phyloP scores from a whole-genome alignment of 2,113 vertebrate genomes.

The Antigone vipio region DNA sequence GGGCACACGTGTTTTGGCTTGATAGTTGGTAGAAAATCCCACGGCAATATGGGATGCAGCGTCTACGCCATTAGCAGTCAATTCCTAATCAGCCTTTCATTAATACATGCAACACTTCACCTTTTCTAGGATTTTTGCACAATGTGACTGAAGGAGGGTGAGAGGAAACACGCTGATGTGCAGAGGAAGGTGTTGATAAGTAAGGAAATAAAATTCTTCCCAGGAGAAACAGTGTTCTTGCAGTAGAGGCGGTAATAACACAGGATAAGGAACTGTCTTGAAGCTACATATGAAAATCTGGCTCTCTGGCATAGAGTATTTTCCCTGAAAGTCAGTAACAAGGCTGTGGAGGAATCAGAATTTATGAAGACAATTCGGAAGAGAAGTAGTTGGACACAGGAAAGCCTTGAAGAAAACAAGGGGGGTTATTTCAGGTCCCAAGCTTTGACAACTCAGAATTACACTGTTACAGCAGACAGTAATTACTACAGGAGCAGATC shows the following conservation, averaged over 20 bases:
- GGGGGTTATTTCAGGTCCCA: background rate
- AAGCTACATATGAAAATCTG: conserved; percentile 17
- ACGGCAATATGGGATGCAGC: background rate
- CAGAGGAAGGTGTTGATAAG: conserved; percentile 44
- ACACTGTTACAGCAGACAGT: background rate
- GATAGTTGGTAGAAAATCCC: conserved; percentile 34
- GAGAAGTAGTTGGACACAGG: background rate
- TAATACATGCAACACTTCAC: conserved; percentile 25
- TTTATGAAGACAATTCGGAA: background rate
- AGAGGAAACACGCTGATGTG: background rate
- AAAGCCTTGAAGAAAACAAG: background rate
- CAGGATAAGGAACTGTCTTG: conserved; percentile 19
- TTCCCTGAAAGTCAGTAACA: conserved; percentile 4
- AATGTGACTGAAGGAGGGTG: background rate
- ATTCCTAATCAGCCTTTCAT: conserved; percentile 45
- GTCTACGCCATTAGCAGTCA: conserved; percentile 24
- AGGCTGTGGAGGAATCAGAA: conserved; percentile 5
- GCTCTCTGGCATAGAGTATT: conserved; percentile 7
- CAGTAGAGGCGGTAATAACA: background rate
- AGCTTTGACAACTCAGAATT: background rate
- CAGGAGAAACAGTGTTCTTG: background rate
- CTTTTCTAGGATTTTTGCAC: conserved; percentile 18
- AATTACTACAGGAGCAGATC: background rate
- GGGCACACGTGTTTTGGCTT: conserved; percentile 14
- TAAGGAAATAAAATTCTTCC: conserved; percentile 31